Conservation (phyloP, 2,888 invertebrate genomes). For the Tubulanus polymorphus region DNA sequence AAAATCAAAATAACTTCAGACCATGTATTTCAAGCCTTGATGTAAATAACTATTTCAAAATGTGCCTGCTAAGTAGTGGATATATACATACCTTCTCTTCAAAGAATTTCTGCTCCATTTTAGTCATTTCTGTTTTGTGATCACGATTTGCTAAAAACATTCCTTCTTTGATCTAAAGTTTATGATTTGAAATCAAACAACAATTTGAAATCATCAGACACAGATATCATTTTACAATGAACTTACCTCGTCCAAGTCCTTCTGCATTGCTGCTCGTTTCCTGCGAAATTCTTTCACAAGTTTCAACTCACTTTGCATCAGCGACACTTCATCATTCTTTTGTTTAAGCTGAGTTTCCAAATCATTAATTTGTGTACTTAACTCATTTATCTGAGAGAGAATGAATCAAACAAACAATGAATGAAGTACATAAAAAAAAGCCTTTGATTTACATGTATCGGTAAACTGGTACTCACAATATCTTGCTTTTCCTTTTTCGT, state of each 20-base stretch:
- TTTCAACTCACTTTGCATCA: constrained; percentile 50
- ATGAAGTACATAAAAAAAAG: not conserved
- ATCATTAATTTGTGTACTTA: constrained; percentile 45
- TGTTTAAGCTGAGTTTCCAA: constrained; percentile 44
- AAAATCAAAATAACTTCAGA: constrained; percentile 1
- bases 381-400: constrained; percentile 34
- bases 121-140: constrained; percentile 43
- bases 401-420: too few species aligned
- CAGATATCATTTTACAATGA: too few species aligned
- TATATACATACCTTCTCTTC: constrained; percentile 48
- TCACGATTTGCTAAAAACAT: constrained; percentile 47
- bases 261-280: constrained; percentile 50
- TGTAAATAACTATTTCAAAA: not conserved
- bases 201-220: not conserved
- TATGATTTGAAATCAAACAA: not conserved
- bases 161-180: constrained; percentile 48
- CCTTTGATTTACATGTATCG: too few species aligned
- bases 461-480: constrained; percentile 28
- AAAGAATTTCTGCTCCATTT: constrained; percentile 53
- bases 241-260: constrained; percentile 51
- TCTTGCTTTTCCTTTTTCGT: constrained; percentile 45
- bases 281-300: constrained; percentile 50
- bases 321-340: constrained; percentile 44
- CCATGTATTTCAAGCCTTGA: too few species aligned
- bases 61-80: not conserved